phyloP scores from a whole-genome alignment of 2,113 vertebrate species.

The Elachura formosa region DNA sequence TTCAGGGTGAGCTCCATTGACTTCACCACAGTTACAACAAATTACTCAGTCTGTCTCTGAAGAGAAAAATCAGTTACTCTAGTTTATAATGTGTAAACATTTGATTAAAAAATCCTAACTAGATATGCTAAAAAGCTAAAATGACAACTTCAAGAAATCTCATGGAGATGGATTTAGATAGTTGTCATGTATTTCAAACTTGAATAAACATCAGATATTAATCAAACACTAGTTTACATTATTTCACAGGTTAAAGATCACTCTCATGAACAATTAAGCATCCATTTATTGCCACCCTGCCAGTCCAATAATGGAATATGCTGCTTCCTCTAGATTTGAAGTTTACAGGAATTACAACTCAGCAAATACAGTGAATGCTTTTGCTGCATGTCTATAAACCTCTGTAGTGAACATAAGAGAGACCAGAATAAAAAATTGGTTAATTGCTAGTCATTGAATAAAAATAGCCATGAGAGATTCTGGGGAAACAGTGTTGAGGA shows the following conservation, averaged over 20 bases:
- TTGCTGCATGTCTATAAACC: not conserved
- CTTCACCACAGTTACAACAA: not conserved
- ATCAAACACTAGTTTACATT: constrained; percentile 1
- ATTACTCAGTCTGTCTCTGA: not conserved
- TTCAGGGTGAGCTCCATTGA: not conserved
- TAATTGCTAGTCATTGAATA: not conserved
- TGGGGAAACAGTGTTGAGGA: not conserved
- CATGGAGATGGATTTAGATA: not conserved
- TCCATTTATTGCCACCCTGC: not conserved
- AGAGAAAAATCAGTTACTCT: not conserved
- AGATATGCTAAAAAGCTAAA: not conserved
- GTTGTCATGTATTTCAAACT: not conserved
- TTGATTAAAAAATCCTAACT: not conserved
- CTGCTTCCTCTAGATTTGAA: not conserved
- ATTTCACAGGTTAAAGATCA: not conserved
- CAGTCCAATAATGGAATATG: not conserved
- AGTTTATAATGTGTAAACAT: not conserved
- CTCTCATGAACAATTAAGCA: not conserved
- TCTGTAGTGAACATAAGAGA: not conserved
- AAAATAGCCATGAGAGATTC: not conserved
- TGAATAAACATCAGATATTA: not conserved
- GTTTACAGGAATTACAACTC: not conserved
- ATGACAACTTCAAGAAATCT: not conserved
- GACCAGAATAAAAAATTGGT: not conserved
- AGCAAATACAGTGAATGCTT: not conserved